phyloP scores from a whole-genome alignment of 2,888 invertebrate genomes.

The Cataglyphis livida region DNA sequence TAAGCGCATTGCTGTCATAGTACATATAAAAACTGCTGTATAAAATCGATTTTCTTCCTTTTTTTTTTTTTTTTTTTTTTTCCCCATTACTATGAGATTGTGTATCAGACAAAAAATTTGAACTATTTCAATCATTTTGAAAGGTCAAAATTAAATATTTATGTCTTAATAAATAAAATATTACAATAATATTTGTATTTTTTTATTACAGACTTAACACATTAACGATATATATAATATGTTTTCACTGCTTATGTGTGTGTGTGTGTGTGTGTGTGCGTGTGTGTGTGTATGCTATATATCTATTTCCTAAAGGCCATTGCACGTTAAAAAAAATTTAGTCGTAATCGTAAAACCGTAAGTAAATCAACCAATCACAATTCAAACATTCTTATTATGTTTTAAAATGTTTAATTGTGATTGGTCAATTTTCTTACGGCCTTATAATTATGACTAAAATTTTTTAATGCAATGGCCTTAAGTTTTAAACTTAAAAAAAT shows the following conservation, averaged over 20 bases:
- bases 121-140: background rate
- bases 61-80: background rate
- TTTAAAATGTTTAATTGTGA: too few relatives aligned
- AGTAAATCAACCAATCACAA: too few relatives aligned
- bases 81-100: background rate
- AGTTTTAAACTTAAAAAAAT: too few relatives aligned
- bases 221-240: background rate
- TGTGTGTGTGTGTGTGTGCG: too few relatives aligned
- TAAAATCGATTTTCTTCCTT: background rate
- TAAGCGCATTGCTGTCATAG: background rate
- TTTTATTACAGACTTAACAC: background rate
- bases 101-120: background rate
- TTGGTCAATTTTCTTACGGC: too few relatives aligned
- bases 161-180: background rate
- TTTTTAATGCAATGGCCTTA: too few relatives aligned
- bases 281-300: background rate
- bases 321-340: too few relatives aligned
- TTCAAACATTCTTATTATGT: too few relatives aligned
- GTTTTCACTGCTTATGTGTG: background rate
- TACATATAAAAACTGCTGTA: slow-evolving; percentile 4
- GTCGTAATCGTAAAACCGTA: too few relatives aligned
- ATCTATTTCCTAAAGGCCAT: background rate
- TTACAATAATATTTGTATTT: background rate
- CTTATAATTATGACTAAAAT: too few relatives aligned
- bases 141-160: background rate